Conservation (phyloP, 2,888 invertebrate genomes). For the Poecilobothrus nobilitatus region DNA sequence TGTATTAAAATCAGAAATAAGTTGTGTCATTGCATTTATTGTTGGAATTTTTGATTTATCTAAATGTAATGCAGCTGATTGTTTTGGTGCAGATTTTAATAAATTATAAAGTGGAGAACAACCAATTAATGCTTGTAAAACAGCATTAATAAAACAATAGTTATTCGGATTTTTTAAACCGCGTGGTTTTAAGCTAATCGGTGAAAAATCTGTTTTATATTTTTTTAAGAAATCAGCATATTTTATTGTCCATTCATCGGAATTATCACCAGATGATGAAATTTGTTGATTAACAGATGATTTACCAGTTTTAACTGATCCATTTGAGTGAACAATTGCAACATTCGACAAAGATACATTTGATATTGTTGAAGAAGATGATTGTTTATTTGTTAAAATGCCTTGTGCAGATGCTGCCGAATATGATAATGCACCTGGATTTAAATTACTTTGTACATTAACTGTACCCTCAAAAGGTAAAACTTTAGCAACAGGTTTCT, state of each 20-base stretch:
- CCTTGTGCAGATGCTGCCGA: constrained; percentile 44
- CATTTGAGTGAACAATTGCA: not conserved
- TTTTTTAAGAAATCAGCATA: constrained; percentile 65
- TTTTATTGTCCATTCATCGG: constrained; percentile 41
- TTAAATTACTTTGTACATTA: constrained; percentile 24
- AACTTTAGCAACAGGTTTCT: constrained; percentile 55
- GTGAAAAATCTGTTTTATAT: constrained; percentile 68
- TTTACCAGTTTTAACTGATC: not conserved
- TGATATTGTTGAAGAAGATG: constrained; percentile 13
- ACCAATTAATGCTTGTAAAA: constrained; percentile 84
- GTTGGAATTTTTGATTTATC: constrained; percentile 68
- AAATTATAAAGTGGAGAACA: constrained; percentile 94
- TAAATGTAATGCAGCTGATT: constrained; percentile 47
- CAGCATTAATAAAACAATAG: constrained; percentile 95
- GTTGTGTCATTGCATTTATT: constrained; percentile 78
- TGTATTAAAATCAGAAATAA: constrained; percentile 68
- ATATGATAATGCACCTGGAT: constrained; percentile 37
- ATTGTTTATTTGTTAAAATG: constrained; percentile 23
- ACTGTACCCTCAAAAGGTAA: constrained; percentile 48
- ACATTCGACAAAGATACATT: constrained; percentile 20
- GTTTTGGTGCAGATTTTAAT: constrained; percentile 65
- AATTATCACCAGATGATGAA: constrained; percentile 23
- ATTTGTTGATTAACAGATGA: constrained; percentile 14
- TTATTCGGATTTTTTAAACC: constrained; percentile 90
- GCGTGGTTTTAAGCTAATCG: constrained; percentile 74